These are phyloP conservation scores for Agrochola lota DNA, from an alignment of 2,888 invertebrate species.

Conservation along the genomic window DNA sequence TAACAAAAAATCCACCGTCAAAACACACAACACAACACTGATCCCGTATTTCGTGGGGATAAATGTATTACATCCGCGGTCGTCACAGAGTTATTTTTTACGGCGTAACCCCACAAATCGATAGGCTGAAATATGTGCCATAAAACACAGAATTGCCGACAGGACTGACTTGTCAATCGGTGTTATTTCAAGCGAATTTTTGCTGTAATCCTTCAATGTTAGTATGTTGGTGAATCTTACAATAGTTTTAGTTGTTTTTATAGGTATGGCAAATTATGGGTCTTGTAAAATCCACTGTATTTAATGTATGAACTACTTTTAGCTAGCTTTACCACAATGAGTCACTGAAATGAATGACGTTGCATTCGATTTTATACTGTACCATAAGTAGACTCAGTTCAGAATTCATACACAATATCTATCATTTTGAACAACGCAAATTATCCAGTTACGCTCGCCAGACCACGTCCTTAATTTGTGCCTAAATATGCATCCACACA, in stretches of 20 bases:
- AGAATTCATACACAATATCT: background rate
- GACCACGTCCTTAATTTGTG: background rate
- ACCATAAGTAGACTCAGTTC: background rate
- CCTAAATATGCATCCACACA: background rate
- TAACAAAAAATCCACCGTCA: background rate
- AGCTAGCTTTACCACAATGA: background rate
- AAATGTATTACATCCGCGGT: conserved; percentile 58
- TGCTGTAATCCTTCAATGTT: background rate
- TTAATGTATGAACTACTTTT: background rate
- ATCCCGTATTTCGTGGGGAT: conserved; percentile 28
- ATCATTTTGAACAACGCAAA: background rate
- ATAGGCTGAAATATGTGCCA: conserved; percentile 58
- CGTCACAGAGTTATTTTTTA: conserved; percentile 59
- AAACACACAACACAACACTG: conserved; percentile 18
- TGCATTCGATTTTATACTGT: background rate
- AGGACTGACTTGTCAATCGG: conserved; percentile 53
- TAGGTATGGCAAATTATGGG: background rate
- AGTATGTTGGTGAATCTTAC: background rate
- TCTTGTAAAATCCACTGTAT: background rate
- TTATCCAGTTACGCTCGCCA: background rate
- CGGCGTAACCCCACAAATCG: conserved; percentile 49
- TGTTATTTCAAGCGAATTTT: conserved; percentile 34
- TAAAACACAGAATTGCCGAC: conserved; percentile 51
- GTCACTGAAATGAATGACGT: background rate
- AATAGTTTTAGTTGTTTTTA: background rate